Evolutionary conservation across 2,797 vertebrate genomes (phyloP).

Genomic region (Crypturellus tataupa): DNA sequence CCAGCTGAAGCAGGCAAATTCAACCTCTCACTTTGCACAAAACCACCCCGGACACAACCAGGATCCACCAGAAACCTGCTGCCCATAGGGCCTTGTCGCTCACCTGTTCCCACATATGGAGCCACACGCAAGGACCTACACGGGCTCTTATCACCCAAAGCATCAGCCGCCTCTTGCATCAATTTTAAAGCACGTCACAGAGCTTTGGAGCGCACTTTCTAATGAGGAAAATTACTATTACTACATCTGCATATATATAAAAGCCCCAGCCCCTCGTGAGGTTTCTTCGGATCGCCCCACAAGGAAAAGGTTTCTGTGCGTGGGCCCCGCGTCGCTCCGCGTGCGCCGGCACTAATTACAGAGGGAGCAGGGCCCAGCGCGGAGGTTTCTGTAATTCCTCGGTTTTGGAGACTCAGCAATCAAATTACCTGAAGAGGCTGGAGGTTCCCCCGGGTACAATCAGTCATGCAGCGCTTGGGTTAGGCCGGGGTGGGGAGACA

Average conservation of each 20-base stretch:
- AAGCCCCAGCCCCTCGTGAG: constrained; percentile 60
- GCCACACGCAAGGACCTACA: background rate
- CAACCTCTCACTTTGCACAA: background rate
- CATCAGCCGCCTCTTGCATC: constrained; percentile 37
- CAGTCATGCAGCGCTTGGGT: constrained; percentile 32
- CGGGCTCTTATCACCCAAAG: constrained; percentile 19
- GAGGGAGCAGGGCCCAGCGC: constrained; percentile 66
- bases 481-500: constrained; percentile 64
- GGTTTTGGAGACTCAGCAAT: constrained; percentile 58
- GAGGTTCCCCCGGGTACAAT: constrained; percentile 71
- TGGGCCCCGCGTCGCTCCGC: constrained; percentile 64
- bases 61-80: background rate
- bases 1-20: background rate
- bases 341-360: constrained; percentile 76
- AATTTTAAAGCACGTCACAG: constrained; percentile 21
- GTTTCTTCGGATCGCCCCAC: constrained; percentile 77
- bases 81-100: background rate
- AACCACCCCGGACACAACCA: background rate
- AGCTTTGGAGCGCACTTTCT: constrained; percentile 44
- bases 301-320: constrained; percentile 83
- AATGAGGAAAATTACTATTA: constrained; percentile 75
- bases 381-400: constrained; percentile 71
- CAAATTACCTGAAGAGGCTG: constrained; percentile 74
- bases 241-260: constrained; percentile 50
- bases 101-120: background rate